Evolutionary conservation across 2,113 vertebrate genomes (phyloP), one percentile per base, ranked within the genome.

Genomic region (Triplophysa rosa): DNA sequence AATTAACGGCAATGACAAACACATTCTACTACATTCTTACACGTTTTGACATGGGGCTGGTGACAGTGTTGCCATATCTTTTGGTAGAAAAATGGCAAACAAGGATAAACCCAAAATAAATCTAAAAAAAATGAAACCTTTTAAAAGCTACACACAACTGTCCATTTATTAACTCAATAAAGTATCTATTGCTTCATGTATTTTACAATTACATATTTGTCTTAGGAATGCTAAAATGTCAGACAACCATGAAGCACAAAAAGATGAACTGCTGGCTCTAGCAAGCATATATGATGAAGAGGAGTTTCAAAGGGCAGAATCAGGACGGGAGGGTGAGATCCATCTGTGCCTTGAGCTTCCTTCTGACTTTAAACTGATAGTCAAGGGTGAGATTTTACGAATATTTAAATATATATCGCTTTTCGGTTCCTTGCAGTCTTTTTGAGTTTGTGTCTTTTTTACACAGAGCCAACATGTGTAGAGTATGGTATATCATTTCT

Each of bases 241-340:
- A 86, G 95, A 95, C 86, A 94, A 99, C 84, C 94, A 87, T 89
- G 97, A 98, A 92, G 95, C 96, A 75, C 96, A 98, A 90, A 95
- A 98, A 79, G 95, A 99, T 69, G 98, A 99, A 90, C 92, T 99
- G 84, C 93, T 99, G 91, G 98, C 96, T 59, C 88, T 99, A 91
- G 94, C 95, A 40, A 99, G 97, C 92, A 99, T 99, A 89, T 99
- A 98, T 0, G 94, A 96, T 81, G 95, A 95, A 59, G 95, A 98
- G 69, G 98, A 96, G 83, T 99, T 99, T 59, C 95, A 92, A 78
- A 92, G 93, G 88, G 94, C 94, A 0, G 93, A 96, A n/a, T 91
- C 93, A 8, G 93, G 89, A 8, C 94, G 93, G 73, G 96, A 95
- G 40, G 98, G 98, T 86, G 96, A 99, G 90, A 97, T 95, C 29